These are phyloP conservation scores for Bombus cullumanus DNA, from an alignment of 1,140 invertebrate species.

Conservation along the genomic window DNA sequence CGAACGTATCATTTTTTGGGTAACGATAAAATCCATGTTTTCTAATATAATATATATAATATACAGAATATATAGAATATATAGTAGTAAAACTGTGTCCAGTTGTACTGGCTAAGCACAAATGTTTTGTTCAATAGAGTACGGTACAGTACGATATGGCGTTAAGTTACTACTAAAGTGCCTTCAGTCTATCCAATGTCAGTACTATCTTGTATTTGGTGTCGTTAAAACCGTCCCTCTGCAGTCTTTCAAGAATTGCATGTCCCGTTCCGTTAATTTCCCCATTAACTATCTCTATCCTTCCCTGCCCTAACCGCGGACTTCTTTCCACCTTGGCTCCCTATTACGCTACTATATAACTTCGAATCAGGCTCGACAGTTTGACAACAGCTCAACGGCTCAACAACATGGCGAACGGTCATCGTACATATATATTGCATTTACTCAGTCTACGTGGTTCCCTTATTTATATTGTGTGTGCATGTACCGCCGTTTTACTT, in stretches of 20 bases:
- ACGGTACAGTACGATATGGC: conserved; percentile 75
- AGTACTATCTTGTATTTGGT: conserved; percentile 84
- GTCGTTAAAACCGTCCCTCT: conserved; percentile 82
- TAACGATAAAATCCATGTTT: conserved; percentile 6
- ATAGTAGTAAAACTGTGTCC: conserved; percentile 24
- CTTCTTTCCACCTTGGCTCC: conserved; percentile 25
- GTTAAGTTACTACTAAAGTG: conserved; percentile 83
- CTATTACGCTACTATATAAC: conserved; percentile 47
- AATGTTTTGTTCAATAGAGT: conserved; percentile 64
- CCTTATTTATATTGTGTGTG: conserved; percentile 70
- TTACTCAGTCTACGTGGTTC: conserved; percentile 83
- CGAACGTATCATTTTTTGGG: conserved; percentile 5
- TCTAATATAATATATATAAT: conserved; percentile 27
- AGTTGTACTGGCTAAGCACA: conserved; percentile 24
- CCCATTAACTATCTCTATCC: conserved; percentile 5
- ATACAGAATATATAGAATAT: conserved; percentile 45
- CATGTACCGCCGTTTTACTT: conserved; percentile 43
- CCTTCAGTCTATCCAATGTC: conserved; percentile 84
- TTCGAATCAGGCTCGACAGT: conserved; percentile 67
- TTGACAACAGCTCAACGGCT: conserved; percentile 74
- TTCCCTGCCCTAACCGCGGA: conserved; percentile 39
- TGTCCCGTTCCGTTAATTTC: conserved; percentile 61
- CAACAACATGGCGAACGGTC: conserved; percentile 81
- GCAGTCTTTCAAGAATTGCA: conserved; percentile 81
- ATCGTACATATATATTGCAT: conserved; percentile 82